Evolutionary conservation across 1,140 invertebrate species (phyloP), one percentile per base, ranked within the genome.

Genomic region (Lucilia cuprina): DNA sequence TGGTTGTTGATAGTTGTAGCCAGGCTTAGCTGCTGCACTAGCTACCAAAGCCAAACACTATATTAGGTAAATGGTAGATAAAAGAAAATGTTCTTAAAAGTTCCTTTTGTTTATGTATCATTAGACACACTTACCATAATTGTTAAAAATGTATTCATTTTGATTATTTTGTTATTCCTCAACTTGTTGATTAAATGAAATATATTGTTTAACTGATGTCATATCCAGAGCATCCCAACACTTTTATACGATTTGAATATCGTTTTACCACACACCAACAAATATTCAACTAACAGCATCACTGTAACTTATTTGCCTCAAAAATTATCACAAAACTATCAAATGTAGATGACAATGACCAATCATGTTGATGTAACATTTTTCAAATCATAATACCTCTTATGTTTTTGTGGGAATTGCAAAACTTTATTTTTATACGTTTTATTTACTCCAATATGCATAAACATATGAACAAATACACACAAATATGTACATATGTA

Each of bases 1-100:
- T 80, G 84, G 75, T 47, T 65, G 74, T 84, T 88, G 86, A 78
- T 90, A 90, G 35, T 87, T 88, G 83, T 90, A 90, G 83, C 88
- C 89, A 78, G 84, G 87, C 87, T 17, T 89, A 14, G 85, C 85
- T 19, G 25, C 21, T 34, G 47, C 83, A 3, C 86, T 86, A 25
- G 84, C 86, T 5, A 85, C 75, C 5, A 90, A 77, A 49, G 87
- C 86, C 19, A 89, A 80, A 83, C 85, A 88, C 89, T 90, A 83
- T 55, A 85, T 84, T 75, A 83, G 14, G 75, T 82, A n/a, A n/a
- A 55, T n/a, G n/a, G n/a, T n/a, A 65, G 60, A 25, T 14, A 49
- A 30, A 41, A 21, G 19, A 49, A 21, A 21, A 50, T 75, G 21
- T 9, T 14, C 8, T 17, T 34, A 74, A 30, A 55, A 55, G 12